Evolutionary conservation across 2,113 vertebrate species (phyloP).

Genomic region (Leptocoma aspasia): DNA sequence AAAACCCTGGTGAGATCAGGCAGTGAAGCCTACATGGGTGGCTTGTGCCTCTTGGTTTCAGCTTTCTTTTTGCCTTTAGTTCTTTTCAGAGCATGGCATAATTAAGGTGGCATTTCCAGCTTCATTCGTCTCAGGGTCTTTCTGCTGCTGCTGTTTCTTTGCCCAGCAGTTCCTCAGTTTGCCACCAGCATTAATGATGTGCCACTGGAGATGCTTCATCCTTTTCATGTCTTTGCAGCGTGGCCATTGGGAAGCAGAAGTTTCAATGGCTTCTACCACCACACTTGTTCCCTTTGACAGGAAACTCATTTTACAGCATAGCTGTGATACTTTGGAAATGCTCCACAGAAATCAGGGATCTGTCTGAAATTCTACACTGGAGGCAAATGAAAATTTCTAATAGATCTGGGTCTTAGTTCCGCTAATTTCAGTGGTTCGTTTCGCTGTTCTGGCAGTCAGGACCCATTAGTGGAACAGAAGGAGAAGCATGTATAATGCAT

Average conservation of each 20-base stretch:
- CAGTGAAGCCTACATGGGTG: background rate
- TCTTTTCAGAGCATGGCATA: background rate
- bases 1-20: background rate
- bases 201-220: background rate
- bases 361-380: constrained; percentile 33
- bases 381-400: constrained; percentile 46
- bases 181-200: background rate
- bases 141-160: background rate
- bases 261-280: background rate
- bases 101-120: background rate
- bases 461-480: constrained; percentile 66
- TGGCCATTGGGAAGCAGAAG: background rate
- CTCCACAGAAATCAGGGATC: background rate
- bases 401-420: constrained; percentile 57
- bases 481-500: constrained; percentile 63
- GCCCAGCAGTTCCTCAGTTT: background rate
- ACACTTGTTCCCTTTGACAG: background rate
- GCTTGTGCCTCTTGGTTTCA: background rate
- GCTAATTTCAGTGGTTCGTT: constrained; percentile 52
- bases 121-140: background rate
- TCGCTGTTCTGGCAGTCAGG: constrained; percentile 59
- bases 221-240: background rate
- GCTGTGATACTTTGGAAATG: background rate
- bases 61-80: background rate
- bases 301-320: background rate